Evolutionary conservation across 2,888 invertebrate species (phyloP), one percentile per base, ranked within the genome.

Genomic region (Marasmarcha lunaedactyla): DNA sequence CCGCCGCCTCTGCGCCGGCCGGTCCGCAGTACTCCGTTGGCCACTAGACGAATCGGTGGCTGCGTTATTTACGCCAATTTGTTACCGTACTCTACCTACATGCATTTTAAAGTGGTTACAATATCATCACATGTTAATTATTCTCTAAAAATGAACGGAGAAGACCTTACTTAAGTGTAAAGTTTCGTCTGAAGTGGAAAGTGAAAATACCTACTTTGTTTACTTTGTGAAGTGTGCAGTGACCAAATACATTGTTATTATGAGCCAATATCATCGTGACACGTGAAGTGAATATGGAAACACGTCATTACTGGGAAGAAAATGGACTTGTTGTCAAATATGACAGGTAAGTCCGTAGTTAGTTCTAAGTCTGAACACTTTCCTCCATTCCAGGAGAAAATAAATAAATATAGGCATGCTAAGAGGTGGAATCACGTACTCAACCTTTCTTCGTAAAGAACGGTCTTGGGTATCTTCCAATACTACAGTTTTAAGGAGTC

Each of bases 231-330:
- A 49, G 50, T 53, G 52, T 46, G 51, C 42, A 56, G 63, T 63
- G 63, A 54, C 59, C 44, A 54, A 20, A 50, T 55, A 52, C 42
- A 48, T 57, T 54, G 49, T 59, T 60, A 44, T 63, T 61, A 65
- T 71, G 63, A 55, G 45, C 30, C 10, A 2, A 11, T n/a, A 30
- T 30, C 30, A n/a, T 7, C 10, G 30, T 30, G 30, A 3, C 9
- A 9, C 34, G 55, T 44, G 51, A 60, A 61, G 58, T 67, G 49
- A 74, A 64, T 61, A 81, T 81, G 83, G 81, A 81, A 66, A 69
- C 71, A 42, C 65, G 71, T 44, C 58, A 71, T 52, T 83, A 71
- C 57, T 83, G 83, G 83, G 76, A 78, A 48, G 81, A 79, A 50
- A 79, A 70, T 55, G 76, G 78, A 43, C 71, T 69, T 54, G 43